Conservation (phyloP, 1,140 invertebrate species). For the Scaptomyza montana region DNA sequence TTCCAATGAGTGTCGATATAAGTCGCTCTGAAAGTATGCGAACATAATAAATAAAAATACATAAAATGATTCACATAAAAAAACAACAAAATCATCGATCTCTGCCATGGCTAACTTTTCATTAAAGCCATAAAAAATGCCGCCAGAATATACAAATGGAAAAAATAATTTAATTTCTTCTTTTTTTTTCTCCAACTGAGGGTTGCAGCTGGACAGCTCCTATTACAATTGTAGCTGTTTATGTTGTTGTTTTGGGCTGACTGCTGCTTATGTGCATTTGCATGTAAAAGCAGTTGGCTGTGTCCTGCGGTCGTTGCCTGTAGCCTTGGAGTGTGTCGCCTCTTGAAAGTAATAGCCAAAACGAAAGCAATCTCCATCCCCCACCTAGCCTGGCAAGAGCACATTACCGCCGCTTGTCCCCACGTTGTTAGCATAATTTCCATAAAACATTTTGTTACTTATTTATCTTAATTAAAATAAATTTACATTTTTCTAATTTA, state of each 20-base stretch:
- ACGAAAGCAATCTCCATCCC: constrained; percentile 44
- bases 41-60: constrained; percentile 65
- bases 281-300: constrained; percentile 72
- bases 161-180: constrained; percentile 71
- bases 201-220: constrained; percentile 8
- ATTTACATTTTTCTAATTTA: constrained; percentile 84
- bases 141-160: constrained; percentile 53
- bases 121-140: constrained; percentile 61
- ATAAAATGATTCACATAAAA: constrained; percentile 33
- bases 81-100: constrained; percentile 64
- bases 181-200: not conserved
- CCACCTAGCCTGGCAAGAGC: not conserved
- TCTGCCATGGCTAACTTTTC: constrained; percentile 56
- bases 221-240: constrained; percentile 14
- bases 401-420: constrained; percentile 52
- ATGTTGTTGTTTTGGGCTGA: constrained; percentile 5
- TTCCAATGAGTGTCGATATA: constrained; percentile 72
- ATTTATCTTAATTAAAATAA: constrained; percentile 84
- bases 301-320: constrained; percentile 43
- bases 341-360: constrained; percentile 77
- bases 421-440: constrained; percentile 82
- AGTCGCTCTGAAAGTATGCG: constrained; percentile 68
- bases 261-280: constrained; percentile 78
- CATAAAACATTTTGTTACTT: constrained; percentile 84
- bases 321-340: constrained; percentile 55